Evolutionary conservation across 2,113 vertebrate species (phyloP).

Genomic region (Actinemys pallida): DNA sequence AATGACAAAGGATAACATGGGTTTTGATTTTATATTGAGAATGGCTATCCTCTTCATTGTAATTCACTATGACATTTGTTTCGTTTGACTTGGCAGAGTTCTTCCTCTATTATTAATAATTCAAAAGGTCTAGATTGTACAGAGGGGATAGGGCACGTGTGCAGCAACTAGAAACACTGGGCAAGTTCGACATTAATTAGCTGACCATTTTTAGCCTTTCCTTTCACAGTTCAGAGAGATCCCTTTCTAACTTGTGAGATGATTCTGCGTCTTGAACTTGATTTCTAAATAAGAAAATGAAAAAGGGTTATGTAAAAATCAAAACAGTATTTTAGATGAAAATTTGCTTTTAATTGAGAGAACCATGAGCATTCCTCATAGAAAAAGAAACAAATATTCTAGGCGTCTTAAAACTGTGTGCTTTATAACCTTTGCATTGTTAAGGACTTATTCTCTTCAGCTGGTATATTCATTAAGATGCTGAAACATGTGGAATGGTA

Average conservation of each 20-base stretch:
- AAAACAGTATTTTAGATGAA: not conserved
- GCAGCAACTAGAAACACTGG: slow-evolving; percentile 30
- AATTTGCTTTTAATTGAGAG: not conserved
- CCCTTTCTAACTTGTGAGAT: not conserved
- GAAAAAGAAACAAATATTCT: not conserved
- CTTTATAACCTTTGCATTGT: not conserved
- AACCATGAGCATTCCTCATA: slow-evolving; percentile 14
- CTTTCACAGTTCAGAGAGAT: slow-evolving; percentile 8
- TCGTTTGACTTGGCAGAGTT: slow-evolving; percentile 50
- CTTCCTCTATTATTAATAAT: slow-evolving; percentile 64
- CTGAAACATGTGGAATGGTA: not conserved
- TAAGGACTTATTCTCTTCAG: not conserved
- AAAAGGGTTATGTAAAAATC: not conserved
- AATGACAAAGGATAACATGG: slow-evolving; percentile 7
- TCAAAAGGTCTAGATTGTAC: slow-evolving; percentile 14
- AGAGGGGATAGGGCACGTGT: not conserved
- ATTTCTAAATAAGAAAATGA: not conserved
- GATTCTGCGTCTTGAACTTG: not conserved
- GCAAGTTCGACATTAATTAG: slow-evolving; percentile 52
- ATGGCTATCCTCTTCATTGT: slow-evolving; percentile 8
- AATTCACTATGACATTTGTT: slow-evolving; percentile 67
- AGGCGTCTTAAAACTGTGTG: not conserved
- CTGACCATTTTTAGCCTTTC: slow-evolving; percentile 49
- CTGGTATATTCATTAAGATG: fast-evolving
- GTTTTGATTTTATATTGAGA: not conserved